phyloP scores from a whole-genome alignment of 1,140 invertebrate genomes.

The Drosophila melanica region DNA sequence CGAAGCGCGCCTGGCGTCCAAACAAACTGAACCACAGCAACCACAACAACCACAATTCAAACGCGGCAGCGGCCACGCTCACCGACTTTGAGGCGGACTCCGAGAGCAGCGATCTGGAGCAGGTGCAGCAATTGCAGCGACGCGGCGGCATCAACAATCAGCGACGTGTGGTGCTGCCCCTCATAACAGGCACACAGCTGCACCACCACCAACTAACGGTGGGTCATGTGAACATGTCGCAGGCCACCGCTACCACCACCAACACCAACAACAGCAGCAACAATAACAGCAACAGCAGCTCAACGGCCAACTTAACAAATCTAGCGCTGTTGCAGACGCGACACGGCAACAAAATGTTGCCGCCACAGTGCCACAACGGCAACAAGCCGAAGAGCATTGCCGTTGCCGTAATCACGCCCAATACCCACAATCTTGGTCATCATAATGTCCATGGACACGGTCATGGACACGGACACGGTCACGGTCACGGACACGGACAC shows the following conservation, averaged over 20 bases:
- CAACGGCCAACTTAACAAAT: conserved; percentile 28
- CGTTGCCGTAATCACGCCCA: conserved; percentile 77
- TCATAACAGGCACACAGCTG: conserved; percentile 5
- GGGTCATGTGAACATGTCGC: conserved; percentile 37
- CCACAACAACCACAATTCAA: conserved; percentile 24
- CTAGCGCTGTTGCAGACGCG: conserved; percentile 44
- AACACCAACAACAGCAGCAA: conserved; percentile 13
- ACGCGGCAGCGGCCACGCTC: conserved; percentile 50
- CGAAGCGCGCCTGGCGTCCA: conserved; percentile 64
- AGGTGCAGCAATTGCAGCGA: conserved; percentile 55
- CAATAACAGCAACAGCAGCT: conserved; percentile 22
- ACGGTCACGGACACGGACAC: conserved; percentile 44
- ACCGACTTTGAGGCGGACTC: conserved; percentile 83
- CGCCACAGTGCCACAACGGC: conserved; percentile 37
- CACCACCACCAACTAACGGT: conserved; percentile 14
- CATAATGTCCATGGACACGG: conserved; percentile 14
- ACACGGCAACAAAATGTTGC: conserved; percentile 61
- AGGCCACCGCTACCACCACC: conserved; percentile 27
- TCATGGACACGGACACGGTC: conserved; percentile 17
- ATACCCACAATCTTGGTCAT: conserved; percentile 48
- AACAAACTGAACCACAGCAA: not conserved
- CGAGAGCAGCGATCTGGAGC: conserved; percentile 81
- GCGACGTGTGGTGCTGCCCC: conserved; percentile 1
- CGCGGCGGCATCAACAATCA: conserved; percentile 21
- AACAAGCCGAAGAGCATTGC: conserved; percentile 72